These are phyloP conservation scores for Mythimna pallens DNA, from an alignment of 2,888 invertebrate species.

Conservation along the genomic window DNA sequence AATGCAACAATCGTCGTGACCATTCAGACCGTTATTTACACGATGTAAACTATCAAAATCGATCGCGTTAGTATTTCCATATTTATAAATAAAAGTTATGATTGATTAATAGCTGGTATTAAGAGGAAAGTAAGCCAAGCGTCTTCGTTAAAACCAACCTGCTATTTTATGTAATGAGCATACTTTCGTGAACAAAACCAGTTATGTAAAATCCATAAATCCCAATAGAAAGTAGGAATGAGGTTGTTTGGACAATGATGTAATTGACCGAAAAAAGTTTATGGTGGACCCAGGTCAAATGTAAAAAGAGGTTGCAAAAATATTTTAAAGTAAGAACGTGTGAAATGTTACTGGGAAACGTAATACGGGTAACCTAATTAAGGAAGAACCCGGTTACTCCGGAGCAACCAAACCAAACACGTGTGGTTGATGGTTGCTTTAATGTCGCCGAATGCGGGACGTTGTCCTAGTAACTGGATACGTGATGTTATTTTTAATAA, in stretches of 20 bases:
- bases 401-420: slow-evolving; percentile 67
- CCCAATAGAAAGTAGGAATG: slow-evolving; percentile 62
- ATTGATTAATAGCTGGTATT: slow-evolving; percentile 38
- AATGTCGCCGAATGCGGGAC: slow-evolving; percentile 48
- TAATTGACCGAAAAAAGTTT: slow-evolving; percentile 56
- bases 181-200: slow-evolving; percentile 55
- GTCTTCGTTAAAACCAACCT: slow-evolving; percentile 40
- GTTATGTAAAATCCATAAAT: slow-evolving; percentile 64
- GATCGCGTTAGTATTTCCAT: slow-evolving; percentile 15
- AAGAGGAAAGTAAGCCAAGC: slow-evolving; percentile 45
- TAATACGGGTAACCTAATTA: slow-evolving; percentile 77
- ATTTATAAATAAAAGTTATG: slow-evolving; percentile 31
- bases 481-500: slow-evolving; percentile 56
- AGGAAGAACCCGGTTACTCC: slow-evolving; percentile 81
- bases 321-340: slow-evolving; percentile 64
- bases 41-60: slow-evolving; percentile 16
- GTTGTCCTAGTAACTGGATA: slow-evolving; percentile 47
- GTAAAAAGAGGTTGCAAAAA: slow-evolving; percentile 77
- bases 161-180: slow-evolving; percentile 61
- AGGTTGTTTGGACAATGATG: slow-evolving; percentile 61
- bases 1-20: background rate
- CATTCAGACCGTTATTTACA: slow-evolving; percentile 27
- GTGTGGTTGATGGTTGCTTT: slow-evolving; percentile 56
- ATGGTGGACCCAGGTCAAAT: slow-evolving; percentile 37
- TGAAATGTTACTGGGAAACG: slow-evolving; percentile 73